Percentiles rank a stretch among this genome's conserved stretches.
phyloP scores from a whole-genome alignment of 2,888 invertebrate genomes.

The Hemaris fuciformis region DNA sequence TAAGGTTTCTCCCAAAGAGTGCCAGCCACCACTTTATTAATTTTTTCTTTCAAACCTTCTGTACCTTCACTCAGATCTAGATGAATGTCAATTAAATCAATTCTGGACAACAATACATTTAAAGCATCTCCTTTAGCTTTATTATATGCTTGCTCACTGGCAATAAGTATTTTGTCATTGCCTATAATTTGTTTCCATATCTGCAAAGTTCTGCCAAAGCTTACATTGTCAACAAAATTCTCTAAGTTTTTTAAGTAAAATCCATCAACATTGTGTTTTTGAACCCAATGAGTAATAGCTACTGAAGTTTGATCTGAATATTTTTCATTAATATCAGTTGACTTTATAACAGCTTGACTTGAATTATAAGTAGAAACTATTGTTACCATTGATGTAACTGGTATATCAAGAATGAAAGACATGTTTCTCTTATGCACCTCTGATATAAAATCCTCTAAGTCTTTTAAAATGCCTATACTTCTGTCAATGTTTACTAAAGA shows the following conservation, averaged over 20 bases:
- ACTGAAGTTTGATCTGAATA: conserved; percentile 59
- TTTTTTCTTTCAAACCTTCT: conserved; percentile 79
- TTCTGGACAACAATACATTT: conserved; percentile 82
- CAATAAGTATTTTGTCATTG: conserved; percentile 83
- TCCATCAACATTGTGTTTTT: conserved; percentile 90
- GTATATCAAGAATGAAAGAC: conserved; percentile 89
- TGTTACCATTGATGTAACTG: conserved; percentile 71
- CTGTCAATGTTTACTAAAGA: conserved; percentile 85
- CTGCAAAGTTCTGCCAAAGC: conserved; percentile 81
- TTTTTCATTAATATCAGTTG: conserved; percentile 68
- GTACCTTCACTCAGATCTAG: conserved; percentile 82
- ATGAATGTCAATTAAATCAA: conserved; percentile 88
- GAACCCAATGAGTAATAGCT: conserved; percentile 65
- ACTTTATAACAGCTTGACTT: conserved; percentile 51
- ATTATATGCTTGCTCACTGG: conserved; percentile 81
- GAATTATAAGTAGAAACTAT: conserved; percentile 39
- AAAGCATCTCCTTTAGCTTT: conserved; percentile 68
- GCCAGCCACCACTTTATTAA: conserved; percentile 80
- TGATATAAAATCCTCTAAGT: conserved; percentile 84
- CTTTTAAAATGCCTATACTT: conserved; percentile 85
- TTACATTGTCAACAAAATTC: conserved; percentile 81
- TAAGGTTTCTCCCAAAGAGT: conserved; percentile 83
- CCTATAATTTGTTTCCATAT: conserved; percentile 87
- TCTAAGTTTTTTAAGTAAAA: conserved; percentile 93
- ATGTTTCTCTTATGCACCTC: conserved; percentile 86